Percentiles rank a stretch among this genome's conserved stretches.
These are phyloP conservation scores for Epistrophe eligans DNA, from an alignment of 2,888 invertebrate genomes.

Conservation along the genomic window DNA sequence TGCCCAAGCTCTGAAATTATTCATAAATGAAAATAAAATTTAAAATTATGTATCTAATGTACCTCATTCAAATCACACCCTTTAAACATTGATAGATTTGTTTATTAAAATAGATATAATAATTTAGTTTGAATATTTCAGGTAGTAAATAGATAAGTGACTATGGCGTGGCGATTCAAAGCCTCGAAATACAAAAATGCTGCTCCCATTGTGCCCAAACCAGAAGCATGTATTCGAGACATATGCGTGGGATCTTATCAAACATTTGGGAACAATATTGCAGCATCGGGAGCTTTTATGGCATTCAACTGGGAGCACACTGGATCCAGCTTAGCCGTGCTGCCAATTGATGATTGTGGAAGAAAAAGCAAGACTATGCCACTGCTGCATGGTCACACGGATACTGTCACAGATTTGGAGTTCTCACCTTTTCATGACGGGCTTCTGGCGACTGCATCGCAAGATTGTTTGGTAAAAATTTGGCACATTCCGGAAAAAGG, in stretches of 20 bases:
- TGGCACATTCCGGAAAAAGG: conserved; percentile 95
- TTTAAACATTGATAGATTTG: too few relatives aligned
- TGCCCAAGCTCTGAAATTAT: too few relatives aligned
- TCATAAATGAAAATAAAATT: too few relatives aligned
- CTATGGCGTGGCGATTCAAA: conserved; percentile 97
- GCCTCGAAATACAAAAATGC: conserved; percentile 99
- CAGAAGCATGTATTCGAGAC: conserved; percentile 94
- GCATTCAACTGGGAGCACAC: conserved; percentile 98
- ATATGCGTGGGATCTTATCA: conserved; percentile 96
- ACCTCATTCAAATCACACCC: too few relatives aligned
- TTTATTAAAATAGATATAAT: not conserved
- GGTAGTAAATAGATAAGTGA: conserved; percentile 55
- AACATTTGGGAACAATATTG: conserved; percentile 97
- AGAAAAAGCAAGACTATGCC: conserved; percentile 95
- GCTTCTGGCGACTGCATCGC: conserved; percentile 94
- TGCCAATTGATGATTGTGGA: conserved; percentile 94
- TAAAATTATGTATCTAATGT: too few relatives aligned
- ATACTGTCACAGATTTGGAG: conserved; percentile 96
- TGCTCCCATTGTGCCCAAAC: conserved; percentile 96
- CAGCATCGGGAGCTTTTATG: conserved; percentile 96
- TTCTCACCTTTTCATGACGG: conserved; percentile 98
- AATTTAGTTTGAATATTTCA: conserved; percentile 11
- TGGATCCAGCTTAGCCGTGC: conserved; percentile 94
- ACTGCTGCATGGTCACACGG: conserved; percentile 92
- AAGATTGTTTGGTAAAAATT: conserved; percentile 94